phyloP scores from a whole-genome alignment of 1,140 invertebrate genomes.

The Lithobius niger region DNA sequence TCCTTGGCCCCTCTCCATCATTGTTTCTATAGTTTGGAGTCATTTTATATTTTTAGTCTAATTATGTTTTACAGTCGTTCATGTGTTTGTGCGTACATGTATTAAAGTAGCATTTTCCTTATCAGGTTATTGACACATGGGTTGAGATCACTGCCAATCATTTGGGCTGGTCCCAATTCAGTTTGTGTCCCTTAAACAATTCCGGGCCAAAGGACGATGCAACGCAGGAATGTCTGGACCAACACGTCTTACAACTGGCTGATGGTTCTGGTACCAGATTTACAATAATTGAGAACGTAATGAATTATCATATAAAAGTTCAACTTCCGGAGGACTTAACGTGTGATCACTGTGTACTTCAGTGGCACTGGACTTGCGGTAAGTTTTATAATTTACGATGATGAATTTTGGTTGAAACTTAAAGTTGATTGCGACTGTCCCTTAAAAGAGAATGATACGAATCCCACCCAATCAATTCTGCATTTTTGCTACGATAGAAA shows the following conservation, averaged over 20 bases:
- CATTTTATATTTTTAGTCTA: no score
- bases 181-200: conserved; percentile 16
- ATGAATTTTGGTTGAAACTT: no score
- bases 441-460: no score
- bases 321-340: conserved; percentile 22
- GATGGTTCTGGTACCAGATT: conserved; percentile 20
- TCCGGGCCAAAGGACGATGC: conserved; percentile 11
- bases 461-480: no score
- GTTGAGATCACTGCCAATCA: conserved; percentile 38
- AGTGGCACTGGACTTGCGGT: conserved; percentile 32
- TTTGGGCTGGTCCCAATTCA: conserved; percentile 62
- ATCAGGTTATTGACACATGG: conserved; percentile 1
- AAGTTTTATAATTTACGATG: no score
- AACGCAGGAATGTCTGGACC: conserved; percentile 27
- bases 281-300: conserved; percentile 11
- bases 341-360: conserved; percentile 27
- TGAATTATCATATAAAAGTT: conserved; percentile 18
- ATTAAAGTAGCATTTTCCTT: no score
- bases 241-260: conserved; percentile 25
- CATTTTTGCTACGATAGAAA: no score
- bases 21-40: no score
- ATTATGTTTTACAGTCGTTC: no score
- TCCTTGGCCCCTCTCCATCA: no score
- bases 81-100: no score
- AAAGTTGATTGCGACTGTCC: no score